Percentiles rank a stretch among this genome's conserved stretches.
phyloP scores from a whole-genome alignment of 2,888 invertebrate species.

The Sphinx pinastri region DNA sequence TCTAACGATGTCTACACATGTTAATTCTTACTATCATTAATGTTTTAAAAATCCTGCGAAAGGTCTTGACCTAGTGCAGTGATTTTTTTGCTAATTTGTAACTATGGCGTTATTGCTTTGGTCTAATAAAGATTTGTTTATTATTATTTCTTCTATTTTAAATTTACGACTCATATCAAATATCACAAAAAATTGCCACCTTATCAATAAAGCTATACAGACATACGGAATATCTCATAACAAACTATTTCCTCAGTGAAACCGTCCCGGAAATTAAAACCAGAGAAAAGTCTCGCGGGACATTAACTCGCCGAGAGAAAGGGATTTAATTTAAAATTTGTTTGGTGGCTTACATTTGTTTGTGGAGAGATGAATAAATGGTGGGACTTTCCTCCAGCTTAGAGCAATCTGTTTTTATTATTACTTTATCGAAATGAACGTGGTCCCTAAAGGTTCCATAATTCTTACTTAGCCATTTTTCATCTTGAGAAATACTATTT shows the following conservation, averaged over 20 bases:
- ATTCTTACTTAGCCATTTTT: neutral
- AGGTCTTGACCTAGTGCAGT: no score
- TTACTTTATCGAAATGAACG: conserved; percentile 18
- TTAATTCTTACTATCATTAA: no score
- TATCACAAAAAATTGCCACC: conserved; percentile 26
- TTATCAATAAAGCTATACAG: neutral
- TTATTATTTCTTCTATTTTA: no score
- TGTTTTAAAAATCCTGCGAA: no score
- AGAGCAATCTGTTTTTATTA: conserved; percentile 12
- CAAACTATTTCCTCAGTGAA: conserved; percentile 78
- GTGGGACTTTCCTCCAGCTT: conserved; percentile 13
- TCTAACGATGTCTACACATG: no score
- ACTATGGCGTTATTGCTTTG: no score
- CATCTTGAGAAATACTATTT: neutral
- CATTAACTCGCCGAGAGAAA: conserved; percentile 72
- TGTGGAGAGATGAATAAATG: conserved; percentile 50
- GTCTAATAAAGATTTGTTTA: no score
- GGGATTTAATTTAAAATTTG: conserved; percentile 74
- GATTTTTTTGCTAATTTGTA: no score
- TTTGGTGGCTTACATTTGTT: conserved; percentile 65
- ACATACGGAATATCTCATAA: conserved; percentile 49
- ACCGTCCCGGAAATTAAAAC: conserved; percentile 79
- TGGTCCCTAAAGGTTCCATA: neutral
- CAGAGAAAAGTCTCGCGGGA: conserved; percentile 74
- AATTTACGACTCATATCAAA: neutral